Conservation (phyloP, 1,140 invertebrate genomes). For the Magallana gigas region DNA sequence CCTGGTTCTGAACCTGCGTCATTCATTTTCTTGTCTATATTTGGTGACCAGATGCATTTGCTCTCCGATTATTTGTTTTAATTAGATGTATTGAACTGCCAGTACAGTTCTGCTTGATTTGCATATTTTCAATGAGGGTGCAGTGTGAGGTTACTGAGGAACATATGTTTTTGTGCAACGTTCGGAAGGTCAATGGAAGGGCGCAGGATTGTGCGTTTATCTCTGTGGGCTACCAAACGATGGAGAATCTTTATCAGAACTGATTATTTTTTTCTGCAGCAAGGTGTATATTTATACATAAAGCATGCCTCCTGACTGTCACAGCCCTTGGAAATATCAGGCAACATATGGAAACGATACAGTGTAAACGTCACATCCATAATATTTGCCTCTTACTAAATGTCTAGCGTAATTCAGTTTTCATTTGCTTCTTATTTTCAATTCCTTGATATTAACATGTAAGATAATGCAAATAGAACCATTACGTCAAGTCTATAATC, state of each 20-base stretch:
- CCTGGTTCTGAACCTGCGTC: constrained; percentile 1
- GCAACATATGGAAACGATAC: constrained; percentile 16
- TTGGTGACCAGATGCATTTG: not conserved
- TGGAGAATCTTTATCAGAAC: constrained; percentile 32
- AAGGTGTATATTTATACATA: constrained; percentile 34
- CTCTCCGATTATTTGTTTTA: constrained; percentile 10
- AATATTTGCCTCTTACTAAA: not conserved
- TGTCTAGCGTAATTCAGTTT: constrained; percentile 5
- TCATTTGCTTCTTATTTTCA: constrained; percentile 6
- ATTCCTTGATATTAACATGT: constrained; percentile 31
- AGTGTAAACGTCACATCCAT: not conserved
- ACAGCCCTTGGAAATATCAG: constrained; percentile 15
- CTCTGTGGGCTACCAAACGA: constrained; percentile 4
- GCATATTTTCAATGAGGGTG: constrained; percentile 24
- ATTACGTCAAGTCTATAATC: constrained; percentile 33
- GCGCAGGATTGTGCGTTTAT: constrained; percentile 5
- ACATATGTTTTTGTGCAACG: constrained; percentile 33
- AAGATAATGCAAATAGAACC: constrained; percentile 20
- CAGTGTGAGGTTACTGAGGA: not conserved
- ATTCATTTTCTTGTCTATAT: constrained; percentile 3
- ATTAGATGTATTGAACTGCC: constrained; percentile 37
- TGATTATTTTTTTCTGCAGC: constrained; percentile 25
- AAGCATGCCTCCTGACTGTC: constrained; percentile 27
- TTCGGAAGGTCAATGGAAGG: constrained; percentile 16
- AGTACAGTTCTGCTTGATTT: constrained; percentile 30